Conservation (phyloP, 53 echinoderm and acorn worm species). For the Henricia sp. region DNA sequence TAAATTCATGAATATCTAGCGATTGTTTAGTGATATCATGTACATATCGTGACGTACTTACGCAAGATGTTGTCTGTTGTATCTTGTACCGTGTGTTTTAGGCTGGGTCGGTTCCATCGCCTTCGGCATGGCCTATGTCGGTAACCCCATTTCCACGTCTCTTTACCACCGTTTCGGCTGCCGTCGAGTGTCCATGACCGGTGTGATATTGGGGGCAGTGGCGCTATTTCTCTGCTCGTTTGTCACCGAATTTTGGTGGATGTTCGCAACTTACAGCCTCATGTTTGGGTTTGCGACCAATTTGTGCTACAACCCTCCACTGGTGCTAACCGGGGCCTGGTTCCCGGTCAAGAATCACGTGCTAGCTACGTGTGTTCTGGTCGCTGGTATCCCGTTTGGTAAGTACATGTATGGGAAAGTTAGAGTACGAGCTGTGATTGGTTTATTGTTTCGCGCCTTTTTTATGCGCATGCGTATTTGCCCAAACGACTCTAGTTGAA, state of each 20-base stretch:
- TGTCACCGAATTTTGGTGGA: slow-evolving; percentile 80
- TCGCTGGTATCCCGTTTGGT: slow-evolving; percentile 98
- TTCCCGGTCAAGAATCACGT: slow-evolving; percentile 89
- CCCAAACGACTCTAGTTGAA: no score
- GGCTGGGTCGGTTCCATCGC: slow-evolving; percentile 97
- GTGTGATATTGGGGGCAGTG: slow-evolving; percentile 75
- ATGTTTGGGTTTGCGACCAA: slow-evolving; percentile 96
- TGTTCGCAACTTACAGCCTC: slow-evolving; percentile 91
- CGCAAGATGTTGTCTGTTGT: no score
- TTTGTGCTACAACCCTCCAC: slow-evolving; percentile 89
- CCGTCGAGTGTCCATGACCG: slow-evolving; percentile 72
- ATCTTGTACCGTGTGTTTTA: no score
- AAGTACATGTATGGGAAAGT: slow-evolving; percentile 35
- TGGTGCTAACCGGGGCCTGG: slow-evolving; percentile 90
- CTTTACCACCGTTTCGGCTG: slow-evolving; percentile 85
- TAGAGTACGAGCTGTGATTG: no score
- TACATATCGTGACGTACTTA: no score
- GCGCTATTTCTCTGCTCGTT: slow-evolving; percentile 84
- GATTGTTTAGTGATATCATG: no score
- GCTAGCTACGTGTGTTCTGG: slow-evolving; percentile 82
- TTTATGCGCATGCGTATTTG: no score
- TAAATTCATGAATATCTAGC: no score
- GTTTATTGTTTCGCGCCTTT: no score
- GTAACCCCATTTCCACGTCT: slow-evolving; percentile 89
- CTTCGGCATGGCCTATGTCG: slow-evolving; percentile 95